Evolutionary conservation across 1,140 invertebrate genomes (phyloP), one percentile per base, ranked within the genome.

Genomic region (Uloborus diversus): DNA sequence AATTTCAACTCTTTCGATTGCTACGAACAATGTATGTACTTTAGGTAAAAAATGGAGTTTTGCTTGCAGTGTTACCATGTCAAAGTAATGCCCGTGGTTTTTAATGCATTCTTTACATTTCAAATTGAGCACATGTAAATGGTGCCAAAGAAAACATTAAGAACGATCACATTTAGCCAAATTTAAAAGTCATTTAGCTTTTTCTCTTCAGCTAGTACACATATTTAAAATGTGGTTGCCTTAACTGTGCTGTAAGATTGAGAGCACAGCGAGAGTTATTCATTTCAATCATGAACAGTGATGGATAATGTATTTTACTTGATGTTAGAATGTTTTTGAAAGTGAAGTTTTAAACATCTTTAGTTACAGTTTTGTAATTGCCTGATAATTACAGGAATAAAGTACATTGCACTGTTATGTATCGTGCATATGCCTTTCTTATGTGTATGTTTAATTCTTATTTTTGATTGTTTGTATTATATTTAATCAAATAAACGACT

Each of bases 321-420:
- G 65, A 69, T 79, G 76, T 79, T 79, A 79, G 76, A 61, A 69
- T 79, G 76, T 79, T 79, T 75, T 79, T 68, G 65, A 68, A 69
- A 66, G 66, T 78, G 76, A 79, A 79, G 42, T 49, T 66, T 66
- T 66, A 69, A 73, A 56, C 65, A 56, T 56, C 51, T 69, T 79
- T 27, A 79, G 76, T 79, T 79, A 33, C 61, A 79, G 62, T 79
- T 79, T 79, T 79, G 76, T 79, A 79, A 79, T 68, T 57, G 65
- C 76, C 76, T 79, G 76, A 32, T 35, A 69, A 79, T 69, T 68
- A 30, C 76, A 68, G 65, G 65, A 79, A 79, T 79, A 79, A 79
- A 79, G 56, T 79, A 68, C 51, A 47, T 69, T 79, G 76, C 65
- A 79, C 76, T 79, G 76, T 79, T 79, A 79, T 23, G 23, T 42